A percentile compares a stretch with the other conserved stretches of the same genome.
Evolutionary conservation across 2,888 invertebrate genomes (phyloP).

Genomic region (Serripes groenlandicus): DNA sequence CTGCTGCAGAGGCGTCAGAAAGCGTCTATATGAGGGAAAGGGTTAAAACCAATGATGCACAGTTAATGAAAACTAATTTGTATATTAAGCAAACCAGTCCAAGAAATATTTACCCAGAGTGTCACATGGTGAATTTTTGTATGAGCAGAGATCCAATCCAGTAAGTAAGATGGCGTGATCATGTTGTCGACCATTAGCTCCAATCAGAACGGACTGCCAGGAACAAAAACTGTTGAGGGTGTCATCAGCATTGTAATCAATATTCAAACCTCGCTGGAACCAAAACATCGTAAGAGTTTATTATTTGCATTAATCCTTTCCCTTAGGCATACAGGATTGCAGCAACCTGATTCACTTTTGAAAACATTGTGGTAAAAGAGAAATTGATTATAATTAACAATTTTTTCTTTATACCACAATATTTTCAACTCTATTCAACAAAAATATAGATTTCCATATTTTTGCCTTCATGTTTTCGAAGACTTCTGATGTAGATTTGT

Average conservation of each 20-base stretch:
- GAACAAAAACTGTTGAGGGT: constrained; percentile 84
- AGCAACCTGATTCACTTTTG: no score
- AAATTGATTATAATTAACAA: no score
- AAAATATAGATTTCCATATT: no score
- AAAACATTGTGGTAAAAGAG: no score
- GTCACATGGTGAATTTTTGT: constrained; percentile 84
- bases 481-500: no score
- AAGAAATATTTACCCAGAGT: constrained; percentile 80
- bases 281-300: not conserved
- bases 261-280: constrained; percentile 80
- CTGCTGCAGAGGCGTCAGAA: not conserved
- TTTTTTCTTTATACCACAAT: no score
- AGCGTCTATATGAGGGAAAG: not conserved
- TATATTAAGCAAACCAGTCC: no score
- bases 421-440: no score
- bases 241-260: constrained; percentile 82
- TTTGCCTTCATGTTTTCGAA: no score
- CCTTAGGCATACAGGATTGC: no score
- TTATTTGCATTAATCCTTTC: no score
- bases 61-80: no score
- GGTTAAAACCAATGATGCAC: not conserved
- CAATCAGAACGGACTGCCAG: constrained; percentile 84
- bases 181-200: constrained; percentile 80
- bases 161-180: constrained; percentile 85
- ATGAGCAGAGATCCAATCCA: constrained; percentile 84